Evolutionary conservation across 2,797 vertebrate genomes (phyloP).

Genomic region (Neosalanx taihuensis): DNA sequence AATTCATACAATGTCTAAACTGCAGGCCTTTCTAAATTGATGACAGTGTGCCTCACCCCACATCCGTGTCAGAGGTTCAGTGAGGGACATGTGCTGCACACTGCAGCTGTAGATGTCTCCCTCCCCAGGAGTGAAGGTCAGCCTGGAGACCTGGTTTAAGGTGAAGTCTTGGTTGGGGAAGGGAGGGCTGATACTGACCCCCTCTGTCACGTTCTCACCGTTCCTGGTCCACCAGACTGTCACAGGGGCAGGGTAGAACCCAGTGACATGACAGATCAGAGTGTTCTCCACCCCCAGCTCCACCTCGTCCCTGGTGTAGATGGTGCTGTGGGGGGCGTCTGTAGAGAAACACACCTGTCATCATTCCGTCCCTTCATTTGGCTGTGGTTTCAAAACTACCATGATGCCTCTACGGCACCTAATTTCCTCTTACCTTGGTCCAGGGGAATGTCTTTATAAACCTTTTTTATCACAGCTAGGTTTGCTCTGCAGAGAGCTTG

Average conservation of each 20-base stretch:
- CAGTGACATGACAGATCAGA: conserved; percentile 47
- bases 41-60: conserved; percentile 3
- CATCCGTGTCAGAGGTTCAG: conserved; percentile 4
- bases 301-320: conserved; percentile 44
- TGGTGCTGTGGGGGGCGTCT: conserved; percentile 36
- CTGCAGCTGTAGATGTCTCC: conserved; percentile 54
- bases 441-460: not conserved
- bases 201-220: conserved; percentile 20
- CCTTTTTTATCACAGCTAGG: accelerated
- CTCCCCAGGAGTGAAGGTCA: conserved; percentile 37
- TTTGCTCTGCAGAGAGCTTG: not conserved
- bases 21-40: not conserved
- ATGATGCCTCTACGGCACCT: not conserved
- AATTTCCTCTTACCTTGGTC: conserved; percentile 31
- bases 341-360: not conserved
- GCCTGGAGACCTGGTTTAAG: conserved; percentile 41
- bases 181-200: conserved; percentile 24
- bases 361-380: not conserved
- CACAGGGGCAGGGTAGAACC: conserved; percentile 54
- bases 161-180: conserved; percentile 9
- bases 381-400: not conserved
- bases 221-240: conserved; percentile 53
- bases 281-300: conserved; percentile 32
- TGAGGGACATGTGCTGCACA: conserved; percentile 33
- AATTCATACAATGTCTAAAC: not conserved